These are phyloP conservation scores for Miniopterus natalensis DNA, from an alignment of 2,113 vertebrate species.

Conservation along the genomic window DNA sequence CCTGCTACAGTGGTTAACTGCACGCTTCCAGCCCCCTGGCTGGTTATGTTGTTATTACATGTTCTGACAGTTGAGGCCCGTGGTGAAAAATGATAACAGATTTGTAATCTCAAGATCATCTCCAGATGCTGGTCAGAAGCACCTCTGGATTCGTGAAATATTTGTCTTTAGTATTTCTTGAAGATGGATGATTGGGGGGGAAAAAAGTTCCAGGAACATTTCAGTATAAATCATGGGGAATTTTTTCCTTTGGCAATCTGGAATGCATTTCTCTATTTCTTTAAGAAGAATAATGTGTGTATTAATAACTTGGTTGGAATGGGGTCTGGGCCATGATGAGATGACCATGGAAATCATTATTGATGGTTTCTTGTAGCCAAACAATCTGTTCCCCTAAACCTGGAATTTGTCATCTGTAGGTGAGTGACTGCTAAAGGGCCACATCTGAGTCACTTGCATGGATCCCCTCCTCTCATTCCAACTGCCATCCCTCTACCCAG, in stretches of 20 bases:
- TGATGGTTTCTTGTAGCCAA: constrained; percentile 78
- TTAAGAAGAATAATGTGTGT: constrained; percentile 83
- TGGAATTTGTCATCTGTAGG: constrained; percentile 74
- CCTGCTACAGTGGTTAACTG: background rate
- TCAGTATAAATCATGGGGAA: constrained; percentile 79
- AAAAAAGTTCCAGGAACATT: constrained; percentile 71
- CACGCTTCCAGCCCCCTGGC: background rate
- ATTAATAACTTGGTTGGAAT: constrained; percentile 80
- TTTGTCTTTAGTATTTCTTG: constrained; percentile 81
- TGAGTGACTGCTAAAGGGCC: constrained; percentile 55
- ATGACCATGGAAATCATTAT: constrained; percentile 77
- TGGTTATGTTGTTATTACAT: constrained; percentile 71
- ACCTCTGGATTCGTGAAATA: constrained; percentile 83
- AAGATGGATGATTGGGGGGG: constrained; percentile 76
- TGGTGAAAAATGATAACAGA: constrained; percentile 82
- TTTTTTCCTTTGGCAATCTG: constrained; percentile 83
- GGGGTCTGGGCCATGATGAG: constrained; percentile 70
- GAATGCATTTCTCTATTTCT: constrained; percentile 84
- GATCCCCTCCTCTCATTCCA: background rate
- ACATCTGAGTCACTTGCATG: constrained; percentile 28
- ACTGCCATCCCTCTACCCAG: background rate
- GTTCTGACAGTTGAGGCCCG: constrained; percentile 72
- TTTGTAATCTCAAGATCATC: constrained; percentile 82
- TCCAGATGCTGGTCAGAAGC: constrained; percentile 83
- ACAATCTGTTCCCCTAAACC: constrained; percentile 67